Evolutionary conservation across 2,888 invertebrate genomes (phyloP), one percentile per base, ranked within the genome.

Genomic region (Therioaphis trifolii): DNA sequence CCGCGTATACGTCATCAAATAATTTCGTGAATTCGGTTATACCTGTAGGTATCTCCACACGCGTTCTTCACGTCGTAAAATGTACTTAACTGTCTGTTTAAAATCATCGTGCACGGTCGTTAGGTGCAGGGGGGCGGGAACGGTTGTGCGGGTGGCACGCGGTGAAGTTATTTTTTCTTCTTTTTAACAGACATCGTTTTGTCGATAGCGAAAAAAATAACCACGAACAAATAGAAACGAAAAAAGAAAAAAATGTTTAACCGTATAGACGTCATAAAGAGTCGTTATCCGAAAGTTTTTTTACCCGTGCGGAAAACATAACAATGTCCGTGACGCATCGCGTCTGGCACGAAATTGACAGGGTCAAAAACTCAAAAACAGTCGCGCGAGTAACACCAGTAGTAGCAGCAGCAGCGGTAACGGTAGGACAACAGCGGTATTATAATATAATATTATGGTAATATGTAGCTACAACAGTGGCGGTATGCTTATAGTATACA

Each of bases 331-430:
- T 78, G 40, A 52, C 66, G 68, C 52, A 40, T 68, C n/a, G 78
- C 52, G 78, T 78, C 78, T 68, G 78, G 68, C 68, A 79, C 78
- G 55, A 68, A 55, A 55, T 69, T 18, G 27, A 52, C 24, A 24
- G 55, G 55, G 78, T 55, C 66, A 24, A 78, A 77, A 74, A 27
- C n/a, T n/a, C n/a, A n/a, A 27, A 24, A 40, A n/a, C 40, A 58
- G 55, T 55, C n/a, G n/a, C n/a, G n/a, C n/a, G 55, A n/a, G 4
- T 61, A 2, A 9, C 18, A 58, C 11, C 11, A 35, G 0, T 18
- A n/a, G 40, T 5, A 12, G 35, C 1, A 12, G 5, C 18, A 24
- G 46, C 40, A 43, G 14, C 2, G 9, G 27, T 2, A 71, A 0
- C 3, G 14, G n/a, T 4, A 4, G 24, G 40, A 18, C 2, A 21